phyloP scores from a whole-genome alignment of 2,888 invertebrate genomes.

The Aphodius granarius region DNA sequence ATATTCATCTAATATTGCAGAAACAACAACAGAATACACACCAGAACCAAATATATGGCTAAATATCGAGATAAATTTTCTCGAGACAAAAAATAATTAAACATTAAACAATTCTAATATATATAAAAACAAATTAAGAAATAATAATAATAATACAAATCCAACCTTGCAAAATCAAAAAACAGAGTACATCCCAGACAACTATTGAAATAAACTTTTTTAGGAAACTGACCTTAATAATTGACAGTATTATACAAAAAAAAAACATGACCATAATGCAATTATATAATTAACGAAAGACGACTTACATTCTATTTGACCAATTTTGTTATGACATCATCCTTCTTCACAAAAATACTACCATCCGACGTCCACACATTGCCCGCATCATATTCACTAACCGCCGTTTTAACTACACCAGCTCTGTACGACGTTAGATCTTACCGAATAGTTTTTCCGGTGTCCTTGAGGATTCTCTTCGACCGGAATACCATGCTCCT shows the following conservation, averaged over 20 bases:
- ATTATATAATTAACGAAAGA: neutral
- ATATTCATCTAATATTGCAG: no score
- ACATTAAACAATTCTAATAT: no score
- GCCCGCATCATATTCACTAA: neutral
- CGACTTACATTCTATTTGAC: neutral
- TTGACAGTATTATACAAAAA: neutral
- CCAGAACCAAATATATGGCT: no score
- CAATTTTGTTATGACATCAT: neutral
- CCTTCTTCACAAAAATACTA: neutral
- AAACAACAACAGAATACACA: no score
- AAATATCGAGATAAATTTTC: no score
- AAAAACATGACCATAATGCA: neutral
- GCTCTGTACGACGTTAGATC: neutral
- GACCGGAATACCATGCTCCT: neutral
- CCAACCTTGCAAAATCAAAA: no score
- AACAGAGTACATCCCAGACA: no score
- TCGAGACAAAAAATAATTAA: no score
- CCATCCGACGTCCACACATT: neutral
- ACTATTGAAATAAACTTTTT: no score
- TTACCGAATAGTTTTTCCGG: neutral
- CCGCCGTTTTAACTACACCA: neutral
- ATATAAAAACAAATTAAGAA: no score
- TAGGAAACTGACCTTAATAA: neutral
- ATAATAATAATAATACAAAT: no score
- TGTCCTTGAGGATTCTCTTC: neutral